A percentile compares a stretch with the other conserved stretches of the same genome.
Conservation (phyloP, 2,113 vertebrate species). For the mouse (Mus musculus) region GRCm39 chr11:80394001-80394500, state of each 20-base stretch:
- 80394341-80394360: not conserved
- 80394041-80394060: not conserved
- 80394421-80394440: not conserved
- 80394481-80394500: not conserved
- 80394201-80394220: not conserved
- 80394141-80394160: not conserved
- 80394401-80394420: not conserved
- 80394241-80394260: not conserved
- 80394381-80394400: not conserved
- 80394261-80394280: not conserved
- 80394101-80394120: not conserved
- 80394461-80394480: too few relatives aligned
- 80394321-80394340: not conserved
- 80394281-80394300: not conserved
- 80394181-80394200: not conserved
- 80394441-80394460: not conserved
- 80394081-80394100: not conserved
- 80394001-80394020: not conserved
- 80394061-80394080: not conserved
- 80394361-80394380: not conserved
- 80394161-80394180: conserved; percentile 21
- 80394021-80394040: not conserved
- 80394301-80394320: not conserved
- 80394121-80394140: not conserved
- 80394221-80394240: not conserved